Conservation (phyloP, 1,140 invertebrate species). For the Aphidius ervi region DNA sequence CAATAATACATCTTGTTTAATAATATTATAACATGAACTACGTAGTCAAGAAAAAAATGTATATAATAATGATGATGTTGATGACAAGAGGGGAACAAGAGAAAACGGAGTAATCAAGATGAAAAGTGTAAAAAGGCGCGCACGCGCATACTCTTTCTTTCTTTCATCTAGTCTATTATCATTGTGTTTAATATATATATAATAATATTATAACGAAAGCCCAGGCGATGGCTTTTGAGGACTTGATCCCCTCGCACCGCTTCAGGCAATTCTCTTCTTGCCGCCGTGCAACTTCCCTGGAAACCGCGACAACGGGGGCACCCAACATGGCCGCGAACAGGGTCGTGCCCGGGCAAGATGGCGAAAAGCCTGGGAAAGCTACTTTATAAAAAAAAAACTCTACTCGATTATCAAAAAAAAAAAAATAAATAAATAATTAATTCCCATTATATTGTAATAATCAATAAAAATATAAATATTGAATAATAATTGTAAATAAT, state of each 20-base stretch:
- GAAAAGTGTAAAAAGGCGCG: not conserved
- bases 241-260: constrained; percentile 20
- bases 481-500: no score
- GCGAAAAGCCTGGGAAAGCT: constrained; percentile 35
- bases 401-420: constrained; percentile 1
- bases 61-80: not conserved
- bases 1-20: no score
- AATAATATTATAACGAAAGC: no score
- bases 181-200: no score
- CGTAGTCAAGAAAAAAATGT: constrained; percentile 1
- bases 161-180: no score
- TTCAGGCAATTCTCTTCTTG: constrained; percentile 10
- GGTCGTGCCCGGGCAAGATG: constrained; percentile 47
- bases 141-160: constrained; percentile 5
- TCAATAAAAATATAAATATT: no score
- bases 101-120: not conserved
- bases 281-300: constrained; percentile 21
- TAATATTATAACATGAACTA: no score
- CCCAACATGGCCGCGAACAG: constrained; percentile 45
- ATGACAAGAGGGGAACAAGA: not conserved
- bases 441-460: constrained; percentile 10
- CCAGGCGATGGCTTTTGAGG: constrained; percentile 1
- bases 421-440: constrained; percentile 1
- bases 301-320: constrained; percentile 40
- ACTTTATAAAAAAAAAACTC: not conserved